These are phyloP conservation scores for Eulemur rufifrons DNA, from an alignment of 2,113 vertebrate species.

Conservation along the genomic window DNA sequence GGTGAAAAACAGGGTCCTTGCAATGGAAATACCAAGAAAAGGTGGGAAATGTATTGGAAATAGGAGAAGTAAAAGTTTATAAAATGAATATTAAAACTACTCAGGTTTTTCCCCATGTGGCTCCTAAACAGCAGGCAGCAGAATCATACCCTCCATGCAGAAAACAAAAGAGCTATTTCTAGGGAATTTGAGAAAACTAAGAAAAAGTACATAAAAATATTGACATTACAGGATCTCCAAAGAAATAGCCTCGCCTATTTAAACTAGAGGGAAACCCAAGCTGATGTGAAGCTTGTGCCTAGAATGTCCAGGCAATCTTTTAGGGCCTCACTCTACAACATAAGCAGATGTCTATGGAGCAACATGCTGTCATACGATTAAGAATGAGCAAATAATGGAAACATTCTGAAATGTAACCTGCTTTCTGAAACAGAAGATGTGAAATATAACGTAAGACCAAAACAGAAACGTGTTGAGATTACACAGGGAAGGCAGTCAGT, in stretches of 20 bases:
- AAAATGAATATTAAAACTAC: background rate
- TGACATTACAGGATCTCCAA: background rate
- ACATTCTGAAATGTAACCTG: background rate
- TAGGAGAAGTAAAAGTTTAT: background rate
- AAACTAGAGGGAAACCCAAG: background rate
- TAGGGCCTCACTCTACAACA: background rate
- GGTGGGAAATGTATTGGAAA: background rate
- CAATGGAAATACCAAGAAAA: background rate
- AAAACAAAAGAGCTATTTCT: background rate
- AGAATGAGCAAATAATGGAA: background rate
- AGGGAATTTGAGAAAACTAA: background rate
- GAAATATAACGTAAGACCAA: background rate
- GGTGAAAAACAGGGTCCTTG: background rate
- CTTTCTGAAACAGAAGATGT: background rate
- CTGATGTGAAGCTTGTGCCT: background rate
- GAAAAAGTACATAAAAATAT: background rate
- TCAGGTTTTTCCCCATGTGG: accelerated
- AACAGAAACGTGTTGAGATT: background rate
- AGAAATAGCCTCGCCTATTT: background rate
- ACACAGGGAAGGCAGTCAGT: background rate
- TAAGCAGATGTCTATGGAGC: background rate
- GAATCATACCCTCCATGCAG: background rate
- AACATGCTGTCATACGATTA: background rate
- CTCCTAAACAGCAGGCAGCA: background rate
- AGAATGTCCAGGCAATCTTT: background rate